Evolutionary conservation across 2,888 invertebrate species (phyloP), one percentile per base, ranked within the genome.

Genomic region (Campaea margaritaria): DNA sequence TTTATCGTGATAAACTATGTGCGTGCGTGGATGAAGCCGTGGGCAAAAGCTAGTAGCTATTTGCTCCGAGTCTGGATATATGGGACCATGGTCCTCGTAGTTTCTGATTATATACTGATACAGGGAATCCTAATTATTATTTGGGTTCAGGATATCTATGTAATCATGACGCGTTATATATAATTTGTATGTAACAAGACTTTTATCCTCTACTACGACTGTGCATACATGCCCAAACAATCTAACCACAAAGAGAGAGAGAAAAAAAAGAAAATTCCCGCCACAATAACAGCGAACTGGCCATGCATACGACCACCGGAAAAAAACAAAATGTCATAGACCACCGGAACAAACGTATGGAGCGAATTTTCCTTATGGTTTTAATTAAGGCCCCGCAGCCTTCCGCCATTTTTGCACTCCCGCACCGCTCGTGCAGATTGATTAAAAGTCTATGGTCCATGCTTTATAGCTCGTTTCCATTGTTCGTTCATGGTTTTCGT

Each of bases 401-500:
- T 85, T 82, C 83, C 80, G 85, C 88, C 88, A 90, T 91, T 91
- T 91, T 91, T 91, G 89, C 87, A 85, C 84, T 87, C 88, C 87
- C 87, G 87, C 85, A 85, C 76, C 88, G 85, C 83, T 86, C 87
- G 87, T 87, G 91, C 91, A 91, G 91, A 92, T 91, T 92, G 91
- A 91, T 92, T 92, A 91, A 92, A 92, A 91, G 89, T 91, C 91
- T 91, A 91, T 91, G 92, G 90, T 68, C 90, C 92, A 91, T 91
- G 92, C 90, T 91, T 91, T 91, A 89, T 83, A 82, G 66, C 58
- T 45, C 49, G 78, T 77, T 55, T 76, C 76, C 91, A 79, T 68
- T 85, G 75, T 72, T 7, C 0, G 0, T 13, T 28, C 34, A 36
- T n/a, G 36, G n/a, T 36, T 36, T n/a, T n/a, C 4, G 36, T 1